Conservation (phyloP, 2,797 vertebrate species). For the Remorina albescens region DNA sequence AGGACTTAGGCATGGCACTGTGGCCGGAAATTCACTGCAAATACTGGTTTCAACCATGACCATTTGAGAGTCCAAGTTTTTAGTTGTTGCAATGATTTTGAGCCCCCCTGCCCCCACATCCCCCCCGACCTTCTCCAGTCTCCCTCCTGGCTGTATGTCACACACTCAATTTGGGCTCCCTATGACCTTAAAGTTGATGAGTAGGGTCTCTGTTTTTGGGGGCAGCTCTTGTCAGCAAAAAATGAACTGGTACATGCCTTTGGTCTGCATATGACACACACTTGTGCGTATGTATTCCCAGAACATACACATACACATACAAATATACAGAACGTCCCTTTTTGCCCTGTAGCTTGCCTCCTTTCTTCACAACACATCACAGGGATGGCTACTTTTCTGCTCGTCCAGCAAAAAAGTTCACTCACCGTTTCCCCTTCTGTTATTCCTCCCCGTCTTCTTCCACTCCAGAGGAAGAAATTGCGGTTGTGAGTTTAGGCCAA, state of each 20-base stretch:
- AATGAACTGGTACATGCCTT: slow-evolving; percentile 46
- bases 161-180: slow-evolving; percentile 74
- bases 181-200: slow-evolving; percentile 75
- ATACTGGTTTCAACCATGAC: slow-evolving; percentile 82
- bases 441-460: slow-evolving; percentile 69
- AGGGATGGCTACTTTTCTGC: slow-evolving; percentile 69
- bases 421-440: slow-evolving; percentile 55
- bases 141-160: slow-evolving; percentile 62
- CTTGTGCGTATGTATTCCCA: slow-evolving; percentile 16
- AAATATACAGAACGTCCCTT: slow-evolving; percentile 49
- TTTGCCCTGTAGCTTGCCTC: slow-evolving; percentile 52
- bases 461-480: slow-evolving; percentile 69
- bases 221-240: slow-evolving; percentile 68
- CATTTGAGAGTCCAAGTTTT: slow-evolving; percentile 73
- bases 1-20: slow-evolving; percentile 79
- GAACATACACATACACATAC: slow-evolving; percentile 32
- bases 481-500: slow-evolving; percentile 69
- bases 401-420: slow-evolving; percentile 65
- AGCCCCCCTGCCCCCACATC: slow-evolving; percentile 1
- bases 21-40: slow-evolving; percentile 81
- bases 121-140: slow-evolving; percentile 38
- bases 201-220: slow-evolving; percentile 76
- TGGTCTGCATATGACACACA: slow-evolving; percentile 46
- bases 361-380: slow-evolving; percentile 58
- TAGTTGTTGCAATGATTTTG: slow-evolving; percentile 72